Evolutionary conservation across 2,797 vertebrate genomes (phyloP).

Genomic region (Notolabrus celidotus): DNA sequence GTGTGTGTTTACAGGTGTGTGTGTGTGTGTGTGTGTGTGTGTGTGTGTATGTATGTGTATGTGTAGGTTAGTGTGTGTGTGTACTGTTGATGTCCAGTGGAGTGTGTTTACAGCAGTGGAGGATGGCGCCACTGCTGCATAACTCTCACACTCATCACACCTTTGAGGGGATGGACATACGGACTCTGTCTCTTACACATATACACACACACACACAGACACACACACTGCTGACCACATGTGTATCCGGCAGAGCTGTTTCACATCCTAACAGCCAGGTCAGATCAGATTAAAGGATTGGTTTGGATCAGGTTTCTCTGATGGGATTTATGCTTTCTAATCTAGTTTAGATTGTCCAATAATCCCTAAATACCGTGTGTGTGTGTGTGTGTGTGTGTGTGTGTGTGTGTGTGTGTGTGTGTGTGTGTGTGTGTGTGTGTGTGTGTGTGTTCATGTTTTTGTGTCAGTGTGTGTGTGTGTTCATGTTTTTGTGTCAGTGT

Average conservation of each 20-base stretch:
- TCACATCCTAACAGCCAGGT: conserved; percentile 31
- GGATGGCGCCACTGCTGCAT: conserved; percentile 31
- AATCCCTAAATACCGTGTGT: conserved; percentile 49
- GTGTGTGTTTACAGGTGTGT: conserved; percentile 18
- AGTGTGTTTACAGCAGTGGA: conserved; percentile 29
- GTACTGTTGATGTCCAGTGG: conserved; percentile 15
- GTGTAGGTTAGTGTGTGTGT: not conserved
- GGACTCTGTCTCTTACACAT: conserved; percentile 4
- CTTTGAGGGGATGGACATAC: conserved; percentile 2
- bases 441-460: not conserved
- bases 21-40: conserved; percentile 20
- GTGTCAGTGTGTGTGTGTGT: not conserved
- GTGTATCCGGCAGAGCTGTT: conserved; percentile 12
- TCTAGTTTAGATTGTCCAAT: conserved; percentile 55
- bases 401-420: conserved; percentile 8
- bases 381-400: conserved; percentile 4
- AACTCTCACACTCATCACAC: conserved; percentile 47
- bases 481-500: not conserved
- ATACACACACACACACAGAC: conserved; percentile 25
- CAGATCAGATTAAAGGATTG: conserved; percentile 60
- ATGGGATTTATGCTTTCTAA: conserved; percentile 64
- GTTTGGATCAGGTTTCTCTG: conserved; percentile 55
- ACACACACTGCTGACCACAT: conserved; percentile 11
- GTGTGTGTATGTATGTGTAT: conserved; percentile 19
- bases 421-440: not conserved